Conservation (phyloP, 1,140 invertebrate genomes). For the Copidosoma floridanum region DNA sequence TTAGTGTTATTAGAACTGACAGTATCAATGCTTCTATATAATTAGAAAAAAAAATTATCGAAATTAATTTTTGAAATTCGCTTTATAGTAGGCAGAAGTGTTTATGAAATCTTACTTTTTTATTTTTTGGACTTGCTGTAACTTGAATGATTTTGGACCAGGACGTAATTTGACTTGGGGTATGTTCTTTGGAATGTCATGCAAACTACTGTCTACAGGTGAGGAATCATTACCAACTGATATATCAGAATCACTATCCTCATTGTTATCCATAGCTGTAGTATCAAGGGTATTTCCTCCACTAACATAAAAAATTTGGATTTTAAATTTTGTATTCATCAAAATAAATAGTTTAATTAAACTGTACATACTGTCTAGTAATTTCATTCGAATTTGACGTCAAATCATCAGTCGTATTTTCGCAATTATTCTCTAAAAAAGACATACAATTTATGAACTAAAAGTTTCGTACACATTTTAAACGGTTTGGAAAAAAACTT, state of each 20-base stretch:
- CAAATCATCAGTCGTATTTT: constrained; percentile 12
- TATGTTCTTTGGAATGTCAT: not conserved
- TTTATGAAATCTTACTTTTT: constrained; percentile 6
- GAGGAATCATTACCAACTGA: constrained; percentile 41
- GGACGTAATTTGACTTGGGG: constrained; percentile 33
- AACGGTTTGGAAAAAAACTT: constrained; percentile 5
- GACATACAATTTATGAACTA: not conserved
- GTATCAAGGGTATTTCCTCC: constrained; percentile 10
- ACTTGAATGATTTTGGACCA: constrained; percentile 46
- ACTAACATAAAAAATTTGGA: not conserved
- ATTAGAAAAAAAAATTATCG: no score
- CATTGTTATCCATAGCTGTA: constrained; percentile 8
- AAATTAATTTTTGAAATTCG: no score
- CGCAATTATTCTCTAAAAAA: not conserved
- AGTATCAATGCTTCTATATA: no score
- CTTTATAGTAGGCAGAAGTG: no score
- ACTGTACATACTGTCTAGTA: constrained; percentile 12
- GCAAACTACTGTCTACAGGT: constrained; percentile 1
- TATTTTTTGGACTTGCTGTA: constrained; percentile 33
- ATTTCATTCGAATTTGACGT: constrained; percentile 8
- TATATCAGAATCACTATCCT: constrained; percentile 43
- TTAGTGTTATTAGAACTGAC: no score
- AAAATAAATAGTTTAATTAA: not conserved
- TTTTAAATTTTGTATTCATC: not conserved
- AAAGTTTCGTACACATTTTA: not conserved